These are phyloP conservation scores for Myrmecobius fasciatus DNA, from an alignment of 2,113 vertebrate species.

Conservation along the genomic window DNA sequence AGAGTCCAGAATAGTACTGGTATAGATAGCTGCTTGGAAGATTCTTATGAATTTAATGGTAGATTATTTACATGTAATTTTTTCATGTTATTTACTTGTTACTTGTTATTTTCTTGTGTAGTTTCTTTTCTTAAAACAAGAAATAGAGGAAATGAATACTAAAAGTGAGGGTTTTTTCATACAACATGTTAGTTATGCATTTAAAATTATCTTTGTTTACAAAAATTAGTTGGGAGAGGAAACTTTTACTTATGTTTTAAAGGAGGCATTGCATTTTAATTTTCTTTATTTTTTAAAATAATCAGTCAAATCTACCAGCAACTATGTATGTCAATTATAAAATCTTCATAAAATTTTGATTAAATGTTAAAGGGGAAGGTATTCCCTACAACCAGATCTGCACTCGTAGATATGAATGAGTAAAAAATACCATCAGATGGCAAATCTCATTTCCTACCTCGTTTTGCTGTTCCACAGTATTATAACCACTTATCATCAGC, in stretches of 20 bases:
- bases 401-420: not conserved
- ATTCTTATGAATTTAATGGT: not conserved
- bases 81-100: too few relatives aligned
- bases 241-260: slow-evolving; percentile 7
- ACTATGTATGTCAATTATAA: slow-evolving; percentile 16
- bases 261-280: slow-evolving; percentile 29
- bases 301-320: slow-evolving; percentile 6
- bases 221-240: not conserved
- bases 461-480: not conserved
- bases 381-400: not conserved
- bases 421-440: slow-evolving; percentile 23
- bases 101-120: not conserved
- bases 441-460: not conserved
- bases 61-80: not conserved
- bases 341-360: slow-evolving; percentile 31
- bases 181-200: not conserved
- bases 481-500: not conserved
- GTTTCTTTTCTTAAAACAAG: not conserved
- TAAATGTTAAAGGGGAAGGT: not conserved
- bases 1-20: not conserved
- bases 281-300: slow-evolving; percentile 3
- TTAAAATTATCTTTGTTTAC: slow-evolving; percentile 11
- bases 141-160: not conserved
- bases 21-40: not conserved
- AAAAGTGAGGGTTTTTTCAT: not conserved